phyloP scores from a whole-genome alignment of 2,113 vertebrate species.

The Empidonax alnorum region DNA sequence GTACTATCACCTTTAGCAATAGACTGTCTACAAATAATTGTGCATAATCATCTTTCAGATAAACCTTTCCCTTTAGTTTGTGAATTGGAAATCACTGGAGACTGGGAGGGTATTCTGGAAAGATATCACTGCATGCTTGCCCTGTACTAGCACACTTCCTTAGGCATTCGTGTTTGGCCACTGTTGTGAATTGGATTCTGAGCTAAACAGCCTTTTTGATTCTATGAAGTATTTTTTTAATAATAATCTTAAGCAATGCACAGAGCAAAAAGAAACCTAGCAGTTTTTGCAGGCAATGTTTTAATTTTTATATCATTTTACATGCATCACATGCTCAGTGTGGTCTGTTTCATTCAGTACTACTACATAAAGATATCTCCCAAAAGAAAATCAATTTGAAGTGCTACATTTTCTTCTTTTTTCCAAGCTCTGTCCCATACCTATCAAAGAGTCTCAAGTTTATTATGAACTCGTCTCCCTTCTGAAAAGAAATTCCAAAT shows the following conservation, averaged over 20 bases:
- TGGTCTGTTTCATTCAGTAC: not conserved
- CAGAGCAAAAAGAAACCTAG: not conserved
- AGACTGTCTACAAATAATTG: not conserved
- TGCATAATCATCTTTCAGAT: not conserved
- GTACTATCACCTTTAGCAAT: not conserved
- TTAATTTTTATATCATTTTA: not conserved
- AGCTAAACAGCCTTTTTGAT: not conserved
- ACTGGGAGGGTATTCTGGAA: not conserved
- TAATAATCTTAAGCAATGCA: not conserved
- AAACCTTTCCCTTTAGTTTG: not conserved
- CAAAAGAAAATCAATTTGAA: not conserved
- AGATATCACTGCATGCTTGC: not conserved
- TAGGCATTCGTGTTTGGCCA: not conserved
- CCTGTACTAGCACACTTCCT: not conserved
- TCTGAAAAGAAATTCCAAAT: not conserved
- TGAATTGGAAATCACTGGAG: not conserved
- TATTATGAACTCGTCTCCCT: not conserved
- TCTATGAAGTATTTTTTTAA: not conserved
- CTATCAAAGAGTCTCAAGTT: not conserved
- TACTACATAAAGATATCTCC: not conserved
- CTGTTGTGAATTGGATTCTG: not conserved
- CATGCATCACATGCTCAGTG: fast-evolving
- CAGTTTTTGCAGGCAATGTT: not conserved
- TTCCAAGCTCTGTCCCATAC: not conserved
- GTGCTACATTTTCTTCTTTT: not conserved